Evolutionary conservation across 2,797 vertebrate genomes (phyloP), one percentile per base, ranked within the genome.

Genomic region (Urosaurus nigricauda): DNA sequence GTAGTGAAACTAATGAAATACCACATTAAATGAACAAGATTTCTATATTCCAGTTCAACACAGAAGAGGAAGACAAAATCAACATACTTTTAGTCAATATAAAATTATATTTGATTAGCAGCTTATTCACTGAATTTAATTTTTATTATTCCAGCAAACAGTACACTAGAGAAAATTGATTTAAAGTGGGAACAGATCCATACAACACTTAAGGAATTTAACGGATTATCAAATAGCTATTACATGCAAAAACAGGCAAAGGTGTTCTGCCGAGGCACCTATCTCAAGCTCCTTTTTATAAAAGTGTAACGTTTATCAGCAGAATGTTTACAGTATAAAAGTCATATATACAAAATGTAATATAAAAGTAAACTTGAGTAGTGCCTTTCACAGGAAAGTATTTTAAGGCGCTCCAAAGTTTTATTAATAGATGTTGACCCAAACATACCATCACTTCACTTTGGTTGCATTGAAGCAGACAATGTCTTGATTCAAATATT

Each of bases 191-290:
- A 96, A 97, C 92, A 88, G 37, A 90, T 93, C 91, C 89, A 92
- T 96, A 35, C 90, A 94, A 96, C 94, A 94, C 78, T 93, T 87
- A 89, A 96, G 32, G 89, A 93, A 94, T 73, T 91, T 92, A 94
- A 96, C 92, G 60, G 80, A 95, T 97, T 96, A 96, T 90, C 92
- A 68, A 93, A 89, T 86, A 94, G 88, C 83, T 93, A 94, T 85
- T 97, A 97, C 97, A 98, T 97, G 98, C 96, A 97, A 91, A 96
- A 94, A 84, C 92, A 94, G 70, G 93, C 85, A 91, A 93, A 94
- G 90, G 92, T 90, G 88, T 91, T 95, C 93, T 51, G 17, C 75
- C 85, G 95, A 91, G 88, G 88, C 77, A 90, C 71, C 90, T 93
- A 79, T 94, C 60, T 80, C 77, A 93, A 68, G 92, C 92, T 63